Conservation (phyloP, 2,113 vertebrate species). For the Etheostoma spectabile region DNA sequence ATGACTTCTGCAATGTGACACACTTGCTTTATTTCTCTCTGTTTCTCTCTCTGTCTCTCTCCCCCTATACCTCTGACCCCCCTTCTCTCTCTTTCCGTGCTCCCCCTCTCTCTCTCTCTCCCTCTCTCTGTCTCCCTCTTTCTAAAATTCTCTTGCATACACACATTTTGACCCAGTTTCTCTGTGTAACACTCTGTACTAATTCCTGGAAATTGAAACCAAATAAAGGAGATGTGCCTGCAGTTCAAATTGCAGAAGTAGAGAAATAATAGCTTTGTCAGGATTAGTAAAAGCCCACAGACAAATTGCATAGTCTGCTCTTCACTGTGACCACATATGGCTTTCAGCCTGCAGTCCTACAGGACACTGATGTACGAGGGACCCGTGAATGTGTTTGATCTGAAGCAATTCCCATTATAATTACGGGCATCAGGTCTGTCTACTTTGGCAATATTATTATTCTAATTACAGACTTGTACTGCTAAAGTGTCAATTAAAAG, state of each 20-base stretch:
- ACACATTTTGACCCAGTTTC: constrained; percentile 75
- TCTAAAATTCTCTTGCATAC: constrained; percentile 46
- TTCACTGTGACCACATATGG: constrained; percentile 53
- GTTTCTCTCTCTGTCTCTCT: not conserved
- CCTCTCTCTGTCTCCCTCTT: not conserved
- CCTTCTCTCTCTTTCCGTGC: not conserved
- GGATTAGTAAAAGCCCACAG: constrained; percentile 56
- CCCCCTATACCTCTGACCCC: not conserved
- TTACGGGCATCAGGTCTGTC: not conserved
- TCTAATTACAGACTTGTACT: not conserved
- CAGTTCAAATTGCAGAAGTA: constrained; percentile 59
- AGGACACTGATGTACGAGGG: constrained; percentile 33
- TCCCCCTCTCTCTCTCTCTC: not conserved
- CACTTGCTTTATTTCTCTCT: not conserved
- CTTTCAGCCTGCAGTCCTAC: constrained; percentile 33
- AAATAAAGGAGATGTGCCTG: constrained; percentile 67
- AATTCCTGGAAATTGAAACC: constrained; percentile 76
- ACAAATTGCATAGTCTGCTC: constrained; percentile 56
- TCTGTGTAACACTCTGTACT: constrained; percentile 55
- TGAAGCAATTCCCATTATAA: not conserved
- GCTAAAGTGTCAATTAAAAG: not conserved
- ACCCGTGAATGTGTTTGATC: not conserved
- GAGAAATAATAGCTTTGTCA: constrained; percentile 73
- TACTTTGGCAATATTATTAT: not conserved
- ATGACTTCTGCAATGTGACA: constrained; percentile 48